Conservation (phyloP, 1,140 invertebrate species). For the Drosophila gunungcola region DNA sequence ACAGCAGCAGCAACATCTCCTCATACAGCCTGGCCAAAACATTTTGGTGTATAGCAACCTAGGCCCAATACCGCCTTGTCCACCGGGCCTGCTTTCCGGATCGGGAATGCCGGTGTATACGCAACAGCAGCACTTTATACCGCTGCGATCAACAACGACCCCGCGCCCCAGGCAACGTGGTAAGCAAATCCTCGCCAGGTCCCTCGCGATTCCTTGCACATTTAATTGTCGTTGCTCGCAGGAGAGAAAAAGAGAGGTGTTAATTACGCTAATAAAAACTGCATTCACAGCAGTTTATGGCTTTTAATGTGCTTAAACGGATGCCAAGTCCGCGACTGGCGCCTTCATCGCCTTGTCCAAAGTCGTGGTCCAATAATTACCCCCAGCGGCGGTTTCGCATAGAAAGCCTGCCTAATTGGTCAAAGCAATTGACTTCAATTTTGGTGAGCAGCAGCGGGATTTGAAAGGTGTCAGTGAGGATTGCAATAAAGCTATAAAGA, state of each 20-base stretch:
- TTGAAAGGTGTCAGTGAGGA: conserved; percentile 36
- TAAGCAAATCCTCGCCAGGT: conserved; percentile 52
- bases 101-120: conserved; percentile 62
- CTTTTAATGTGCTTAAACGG: conserved; percentile 69
- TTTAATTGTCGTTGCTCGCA: conserved; percentile 52
- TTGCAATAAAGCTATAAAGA: neutral
- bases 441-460: conserved; percentile 16
- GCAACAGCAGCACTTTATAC: conserved; percentile 74
- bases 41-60: conserved; percentile 77
- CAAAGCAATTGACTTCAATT: conserved; percentile 32
- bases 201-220: conserved; percentile 14
- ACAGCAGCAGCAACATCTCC: conserved; percentile 67
- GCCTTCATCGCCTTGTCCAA: conserved; percentile 52
- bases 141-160: conserved; percentile 65
- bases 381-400: conserved; percentile 40
- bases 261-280: conserved; percentile 78
- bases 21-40: conserved; percentile 72
- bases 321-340: conserved; percentile 36
- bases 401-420: conserved; percentile 74
- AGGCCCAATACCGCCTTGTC: conserved; percentile 73
- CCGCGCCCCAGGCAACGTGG: conserved; percentile 67
- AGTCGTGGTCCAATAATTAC: conserved; percentile 54
- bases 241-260: conserved; percentile 51
- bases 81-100: conserved; percentile 63
- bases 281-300: conserved; percentile 72